Percentiles rank a stretch among this genome's conserved stretches.
Evolutionary conservation across 2,888 invertebrate species (phyloP).

Genomic region (Pristionchus japonicus): DNA sequence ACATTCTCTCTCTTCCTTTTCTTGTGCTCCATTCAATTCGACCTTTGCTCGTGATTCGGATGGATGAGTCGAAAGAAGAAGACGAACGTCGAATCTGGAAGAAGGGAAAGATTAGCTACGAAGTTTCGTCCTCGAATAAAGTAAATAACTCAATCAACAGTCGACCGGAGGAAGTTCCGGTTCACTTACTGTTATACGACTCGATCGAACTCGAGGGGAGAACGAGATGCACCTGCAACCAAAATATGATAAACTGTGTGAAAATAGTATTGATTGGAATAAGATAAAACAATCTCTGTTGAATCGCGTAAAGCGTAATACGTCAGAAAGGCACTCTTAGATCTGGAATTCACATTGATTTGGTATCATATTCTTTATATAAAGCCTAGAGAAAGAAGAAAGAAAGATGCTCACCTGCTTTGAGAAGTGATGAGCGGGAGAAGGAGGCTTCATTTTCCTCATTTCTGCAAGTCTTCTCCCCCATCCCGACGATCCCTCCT

Average conservation of each 20-base stretch:
- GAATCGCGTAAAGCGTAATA: not conserved
- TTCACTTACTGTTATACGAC: conserved; percentile 37
- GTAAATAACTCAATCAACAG: conserved; percentile 12
- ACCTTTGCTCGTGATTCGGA: conserved; percentile 45
- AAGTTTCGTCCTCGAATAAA: not conserved
- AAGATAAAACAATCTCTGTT: not conserved
- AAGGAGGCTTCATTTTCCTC: not conserved
- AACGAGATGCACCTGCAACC: conserved; percentile 14
- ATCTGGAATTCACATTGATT: conserved; percentile 18
- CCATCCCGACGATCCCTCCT: not conserved
- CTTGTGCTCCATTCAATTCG: conserved; percentile 62
- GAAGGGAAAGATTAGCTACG: not conserved
- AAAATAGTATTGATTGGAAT: not conserved
- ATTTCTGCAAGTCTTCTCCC: conserved; percentile 48
- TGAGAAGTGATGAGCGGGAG: not conserved
- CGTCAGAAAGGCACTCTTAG: conserved; percentile 29
- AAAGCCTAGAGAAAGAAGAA: not conserved
- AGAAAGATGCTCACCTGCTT: not conserved
- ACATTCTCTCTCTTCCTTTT: conserved; percentile 89
- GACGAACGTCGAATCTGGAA: conserved; percentile 73
- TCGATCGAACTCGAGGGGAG: conserved; percentile 8
- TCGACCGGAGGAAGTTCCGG: not conserved
- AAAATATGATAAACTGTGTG: not conserved
- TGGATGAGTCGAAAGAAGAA: conserved; percentile 60
- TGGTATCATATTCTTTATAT: not conserved